A percentile compares a stretch with the other conserved stretches of the same genome.
These are phyloP conservation scores for Labeo catla DNA, from an alignment of 2,113 vertebrate species.

Conservation along the genomic window DNA sequence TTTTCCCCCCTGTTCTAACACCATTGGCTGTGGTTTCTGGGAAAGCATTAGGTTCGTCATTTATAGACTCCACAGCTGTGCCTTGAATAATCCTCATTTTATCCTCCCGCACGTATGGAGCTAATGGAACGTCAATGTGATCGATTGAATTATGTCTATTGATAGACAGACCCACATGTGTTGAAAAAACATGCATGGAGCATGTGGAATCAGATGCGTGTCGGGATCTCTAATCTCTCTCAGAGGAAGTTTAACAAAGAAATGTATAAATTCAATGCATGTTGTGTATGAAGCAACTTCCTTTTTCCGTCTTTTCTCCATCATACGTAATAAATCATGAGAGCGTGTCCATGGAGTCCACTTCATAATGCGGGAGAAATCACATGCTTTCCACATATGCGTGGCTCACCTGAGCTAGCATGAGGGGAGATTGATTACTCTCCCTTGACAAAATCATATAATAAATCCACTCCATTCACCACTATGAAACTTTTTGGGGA, in stretches of 20 bases:
- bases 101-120: slow-evolving; percentile 47
- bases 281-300: slow-evolving; percentile 20
- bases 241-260: not conserved
- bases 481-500: slow-evolving; percentile 35
- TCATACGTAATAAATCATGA: slow-evolving; percentile 24
- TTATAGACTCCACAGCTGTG: slow-evolving; percentile 55
- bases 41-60: slow-evolving; percentile 65
- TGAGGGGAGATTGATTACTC: slow-evolving; percentile 46
- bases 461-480: slow-evolving; percentile 28
- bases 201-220: not conserved
- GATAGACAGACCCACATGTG: slow-evolving; percentile 16
- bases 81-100: slow-evolving; percentile 60
- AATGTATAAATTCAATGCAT: not conserved
- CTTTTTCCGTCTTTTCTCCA: slow-evolving; percentile 4
- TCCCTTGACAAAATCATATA: slow-evolving; percentile 33
- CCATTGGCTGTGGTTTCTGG: slow-evolving; percentile 59
- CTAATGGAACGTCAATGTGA: slow-evolving; percentile 62
- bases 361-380: slow-evolving; percentile 24
- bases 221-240: not conserved
- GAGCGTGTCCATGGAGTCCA: not conserved
- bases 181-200: slow-evolving; percentile 21
- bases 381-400: not conserved
- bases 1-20: slow-evolving; percentile 33
- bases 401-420: slow-evolving; percentile 8
- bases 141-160: slow-evolving; percentile 51